Evolutionary conservation across 2,888 invertebrate genomes (phyloP), one percentile per base, ranked within the genome.

Genomic region (Tetragnatha montana): DNA sequence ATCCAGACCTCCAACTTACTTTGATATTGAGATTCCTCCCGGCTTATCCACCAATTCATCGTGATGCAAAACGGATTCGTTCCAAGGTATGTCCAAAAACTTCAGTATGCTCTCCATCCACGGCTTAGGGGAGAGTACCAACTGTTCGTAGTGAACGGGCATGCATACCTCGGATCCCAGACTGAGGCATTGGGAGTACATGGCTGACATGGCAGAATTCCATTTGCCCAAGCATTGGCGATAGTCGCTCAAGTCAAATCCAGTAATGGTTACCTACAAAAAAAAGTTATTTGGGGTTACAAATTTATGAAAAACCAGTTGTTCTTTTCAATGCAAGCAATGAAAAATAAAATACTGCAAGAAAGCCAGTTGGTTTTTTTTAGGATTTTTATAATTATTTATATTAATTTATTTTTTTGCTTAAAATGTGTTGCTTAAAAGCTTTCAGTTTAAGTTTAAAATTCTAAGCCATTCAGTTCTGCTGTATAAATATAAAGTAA

Each of bases 31-130:
- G 87, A 99, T 97, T 92, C 98, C 98, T 92, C 98, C 96, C 76
- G 97, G 97, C 94, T 97, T 98, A 94, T 99, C 98, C 93, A 99
- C 98, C 94, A 97, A 97, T 93, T 97, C 97, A 94, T 99, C 98
- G 94, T 99, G 99, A 94, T 99, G 98, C 92, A 99, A 95, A 91
- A 99, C 98, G 78, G 97, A 96, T 92, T 97, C 97, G 94, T 97
- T 96, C 99, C 99, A 99, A 69, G 97, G 97, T 92, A 99, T 95
- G 92, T 96, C 96, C 91, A 99, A 95, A 94, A 98, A 99, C 92
- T 95, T 94, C 50, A 98, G 95, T 93, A 99, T 97, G 93, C 96
- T 95, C 92, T 96, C 95, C 96, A 99, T 96, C 95, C 97, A 97
- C 92, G 95, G 95, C 91, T 96, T 96, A 10, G 99, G 99, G 94